A percentile compares a stretch with the other conserved stretches of the same genome.
These are phyloP conservation scores for Anableps anableps DNA, from an alignment of 2,797 vertebrate genomes.

Conservation along the genomic window DNA sequence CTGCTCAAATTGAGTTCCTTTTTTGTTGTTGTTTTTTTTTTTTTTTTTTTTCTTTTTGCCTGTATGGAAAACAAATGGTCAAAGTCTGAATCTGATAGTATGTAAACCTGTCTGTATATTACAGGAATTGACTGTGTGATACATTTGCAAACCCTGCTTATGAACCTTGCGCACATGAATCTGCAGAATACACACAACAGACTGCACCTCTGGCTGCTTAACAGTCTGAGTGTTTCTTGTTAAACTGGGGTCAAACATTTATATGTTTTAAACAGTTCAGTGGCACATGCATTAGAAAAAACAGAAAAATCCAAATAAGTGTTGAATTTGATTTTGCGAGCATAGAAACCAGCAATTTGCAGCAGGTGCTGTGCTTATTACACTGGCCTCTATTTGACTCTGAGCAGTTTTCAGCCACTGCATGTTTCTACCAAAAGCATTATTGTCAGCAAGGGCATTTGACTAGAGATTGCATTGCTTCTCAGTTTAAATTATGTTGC, in stretches of 20 bases:
- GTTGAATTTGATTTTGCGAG: constrained; percentile 9
- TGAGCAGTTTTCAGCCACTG: constrained; percentile 18
- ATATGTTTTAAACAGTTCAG: background rate
- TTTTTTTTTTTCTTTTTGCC: background rate
- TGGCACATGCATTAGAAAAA: background rate
- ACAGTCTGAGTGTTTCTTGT: background rate
- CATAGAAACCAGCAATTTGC: constrained; percentile 20
- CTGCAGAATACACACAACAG: background rate
- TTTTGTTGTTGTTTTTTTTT: background rate
- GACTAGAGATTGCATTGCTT: constrained; percentile 43
- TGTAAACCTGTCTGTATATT: background rate
- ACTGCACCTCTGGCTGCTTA: background rate
- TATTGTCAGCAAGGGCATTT: constrained; percentile 37
- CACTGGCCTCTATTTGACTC: constrained; percentile 9
- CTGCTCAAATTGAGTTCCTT: background rate
- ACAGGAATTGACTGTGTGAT: background rate
- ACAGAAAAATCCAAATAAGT: background rate
- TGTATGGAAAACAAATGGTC: background rate
- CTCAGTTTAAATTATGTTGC: constrained; percentile 31
- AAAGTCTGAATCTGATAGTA: background rate
- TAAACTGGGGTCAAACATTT: background rate
- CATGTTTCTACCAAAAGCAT: constrained; percentile 30
- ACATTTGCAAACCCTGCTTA: background rate
- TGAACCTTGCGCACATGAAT: background rate
- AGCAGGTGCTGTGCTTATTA: constrained; percentile 21